Percentiles rank a stretch among this genome's conserved stretches.
phyloP scores from a whole-genome alignment of 2,113 vertebrate genomes.

The Centropus bengalensis region DNA sequence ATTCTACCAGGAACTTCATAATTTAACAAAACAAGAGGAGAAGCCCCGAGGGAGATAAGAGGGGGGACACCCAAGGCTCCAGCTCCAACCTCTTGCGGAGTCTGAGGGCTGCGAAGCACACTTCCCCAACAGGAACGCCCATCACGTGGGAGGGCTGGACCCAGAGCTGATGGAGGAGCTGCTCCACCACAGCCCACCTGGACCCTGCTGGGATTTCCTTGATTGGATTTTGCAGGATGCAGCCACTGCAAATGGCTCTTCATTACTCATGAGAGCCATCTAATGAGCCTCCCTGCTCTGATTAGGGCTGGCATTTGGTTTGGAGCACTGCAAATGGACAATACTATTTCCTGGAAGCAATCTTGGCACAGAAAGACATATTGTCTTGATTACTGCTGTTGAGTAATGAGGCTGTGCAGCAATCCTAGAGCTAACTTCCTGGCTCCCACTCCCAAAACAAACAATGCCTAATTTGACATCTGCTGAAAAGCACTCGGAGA shows the following conservation, averaged over 20 bases:
- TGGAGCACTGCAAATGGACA: slow-evolving; percentile 63
- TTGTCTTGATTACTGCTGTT: slow-evolving; percentile 51
- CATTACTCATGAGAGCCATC: slow-evolving; percentile 47
- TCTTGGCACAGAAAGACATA: slow-evolving; percentile 43
- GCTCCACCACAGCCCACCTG: background rate
- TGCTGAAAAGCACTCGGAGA: background rate
- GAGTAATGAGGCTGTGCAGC: slow-evolving; percentile 52
- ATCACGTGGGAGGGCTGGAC: background rate
- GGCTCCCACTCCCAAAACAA: slow-evolving; percentile 43
- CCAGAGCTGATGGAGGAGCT: background rate
- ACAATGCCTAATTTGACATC: background rate
- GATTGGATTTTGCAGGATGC: slow-evolving; percentile 73
- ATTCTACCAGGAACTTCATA: background rate
- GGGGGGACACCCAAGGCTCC: background rate
- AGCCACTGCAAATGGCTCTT: slow-evolving; percentile 64
- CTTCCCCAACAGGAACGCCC: background rate
- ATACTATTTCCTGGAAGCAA: slow-evolving; percentile 69
- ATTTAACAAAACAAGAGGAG: background rate
- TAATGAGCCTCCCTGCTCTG: slow-evolving; percentile 65
- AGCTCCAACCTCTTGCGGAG: rapidly evolving
- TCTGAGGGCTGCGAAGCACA: background rate
- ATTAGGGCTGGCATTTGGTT: slow-evolving; percentile 51
- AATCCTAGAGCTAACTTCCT: slow-evolving; percentile 21
- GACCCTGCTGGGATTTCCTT: slow-evolving; percentile 67
- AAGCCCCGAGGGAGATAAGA: background rate